Evolutionary conservation across 2,797 vertebrate species (phyloP).

Genomic region (Tiaroga cobitis): DNA sequence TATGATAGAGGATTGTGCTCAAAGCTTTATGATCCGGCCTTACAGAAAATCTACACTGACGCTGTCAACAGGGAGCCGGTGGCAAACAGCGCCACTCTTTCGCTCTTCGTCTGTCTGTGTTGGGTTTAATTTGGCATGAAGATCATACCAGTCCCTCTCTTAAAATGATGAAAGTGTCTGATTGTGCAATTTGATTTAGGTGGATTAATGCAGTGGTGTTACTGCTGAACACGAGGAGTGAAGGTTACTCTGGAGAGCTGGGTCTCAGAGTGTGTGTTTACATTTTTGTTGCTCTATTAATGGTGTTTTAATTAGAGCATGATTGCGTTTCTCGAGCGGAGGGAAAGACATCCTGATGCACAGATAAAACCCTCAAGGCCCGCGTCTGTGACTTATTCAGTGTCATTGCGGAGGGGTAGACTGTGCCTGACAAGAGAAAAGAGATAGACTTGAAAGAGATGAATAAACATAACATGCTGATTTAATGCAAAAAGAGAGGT

Average conservation of each 20-base stretch:
- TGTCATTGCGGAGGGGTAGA: conserved; percentile 39
- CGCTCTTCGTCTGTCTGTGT: not conserved
- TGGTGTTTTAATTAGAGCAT: conserved; percentile 42
- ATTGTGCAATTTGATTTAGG: not conserved
- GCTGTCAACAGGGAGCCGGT: conserved; percentile 40
- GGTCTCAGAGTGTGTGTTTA: not conserved
- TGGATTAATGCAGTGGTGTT: not conserved
- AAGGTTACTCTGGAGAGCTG: conserved; percentile 38
- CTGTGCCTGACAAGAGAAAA: conserved; percentile 20
- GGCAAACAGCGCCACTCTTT: conserved; percentile 22
- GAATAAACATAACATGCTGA: conserved; percentile 48
- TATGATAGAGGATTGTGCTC: conserved; percentile 15
- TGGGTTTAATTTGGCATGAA: conserved; percentile 38
- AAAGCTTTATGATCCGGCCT: conserved; percentile 34
- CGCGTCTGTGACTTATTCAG: conserved; percentile 42
- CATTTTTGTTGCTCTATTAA: conserved; percentile 22
- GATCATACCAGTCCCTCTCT: conserved; percentile 10
- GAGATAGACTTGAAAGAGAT: conserved; percentile 35
- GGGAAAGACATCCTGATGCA: conserved; percentile 38
- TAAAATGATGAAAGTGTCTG: not conserved
- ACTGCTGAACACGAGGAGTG: not conserved
- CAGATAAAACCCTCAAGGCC: conserved; percentile 44
- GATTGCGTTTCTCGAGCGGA: conserved; percentile 25
- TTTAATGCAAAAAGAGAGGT: conserved; percentile 44
- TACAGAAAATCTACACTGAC: conserved; percentile 38